These are phyloP conservation scores for Sebastes glaucus DNA, from an alignment of 2,797 vertebrate genomes.

Conservation along the genomic window DNA sequence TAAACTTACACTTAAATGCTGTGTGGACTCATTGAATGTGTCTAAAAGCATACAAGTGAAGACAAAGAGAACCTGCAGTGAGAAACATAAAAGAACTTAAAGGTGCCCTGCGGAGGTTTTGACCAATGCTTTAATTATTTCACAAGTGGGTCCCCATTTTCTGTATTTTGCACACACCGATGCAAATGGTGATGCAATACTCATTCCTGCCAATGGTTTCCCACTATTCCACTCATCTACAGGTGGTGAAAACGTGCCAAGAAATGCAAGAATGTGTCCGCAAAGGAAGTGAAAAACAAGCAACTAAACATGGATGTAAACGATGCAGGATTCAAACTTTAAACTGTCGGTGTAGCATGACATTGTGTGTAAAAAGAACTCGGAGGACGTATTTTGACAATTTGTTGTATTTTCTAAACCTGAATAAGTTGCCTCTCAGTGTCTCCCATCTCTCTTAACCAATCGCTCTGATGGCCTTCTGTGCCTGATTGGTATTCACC, in stretches of 20 bases:
- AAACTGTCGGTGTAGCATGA: background rate
- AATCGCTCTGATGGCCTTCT: conserved; percentile 18
- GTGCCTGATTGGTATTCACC: conserved; percentile 64
- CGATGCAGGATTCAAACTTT: background rate
- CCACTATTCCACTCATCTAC: background rate
- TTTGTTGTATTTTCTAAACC: background rate
- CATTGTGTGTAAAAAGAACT: background rate
- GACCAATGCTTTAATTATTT: background rate
- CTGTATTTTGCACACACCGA: background rate
- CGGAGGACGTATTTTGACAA: background rate
- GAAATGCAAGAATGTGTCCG: background rate
- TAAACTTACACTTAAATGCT: background rate
- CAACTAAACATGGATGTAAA: too few relatives aligned
- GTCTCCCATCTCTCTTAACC: conserved; percentile 28
- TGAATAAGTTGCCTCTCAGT: conserved; percentile 1
- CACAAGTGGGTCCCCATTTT: background rate
- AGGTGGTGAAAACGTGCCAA: background rate
- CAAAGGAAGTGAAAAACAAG: background rate
- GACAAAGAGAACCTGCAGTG: background rate
- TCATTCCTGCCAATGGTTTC: background rate
- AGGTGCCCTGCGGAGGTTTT: background rate
- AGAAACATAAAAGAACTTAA: background rate
- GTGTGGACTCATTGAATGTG: background rate
- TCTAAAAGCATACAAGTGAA: background rate
- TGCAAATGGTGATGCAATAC: background rate